Conservation (phyloP, 1,140 invertebrate species). For the Drosophila miranda region DNA sequence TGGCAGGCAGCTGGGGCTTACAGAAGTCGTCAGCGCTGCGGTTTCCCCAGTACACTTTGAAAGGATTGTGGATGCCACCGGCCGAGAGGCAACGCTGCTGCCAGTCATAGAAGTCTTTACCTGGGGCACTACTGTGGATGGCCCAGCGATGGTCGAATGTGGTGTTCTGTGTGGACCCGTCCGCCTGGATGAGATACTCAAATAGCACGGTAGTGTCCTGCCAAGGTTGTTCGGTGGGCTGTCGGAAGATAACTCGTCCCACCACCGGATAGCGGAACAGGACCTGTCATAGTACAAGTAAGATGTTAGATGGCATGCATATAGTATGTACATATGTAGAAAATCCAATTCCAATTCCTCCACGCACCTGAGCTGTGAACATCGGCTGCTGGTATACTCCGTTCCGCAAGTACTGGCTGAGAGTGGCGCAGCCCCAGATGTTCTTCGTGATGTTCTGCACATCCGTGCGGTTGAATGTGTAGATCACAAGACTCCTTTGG, state of each 20-base stretch:
- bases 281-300: conserved; percentile 73
- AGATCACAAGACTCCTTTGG: conserved; percentile 92
- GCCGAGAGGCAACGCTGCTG: conserved; percentile 91
- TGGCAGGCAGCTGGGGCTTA: conserved; percentile 83
- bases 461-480: conserved; percentile 85
- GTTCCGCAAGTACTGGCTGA: conserved; percentile 86
- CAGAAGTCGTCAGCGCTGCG: conserved; percentile 84
- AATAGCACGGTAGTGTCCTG: conserved; percentile 90
- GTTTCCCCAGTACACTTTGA: conserved; percentile 85
- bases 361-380: conserved; percentile 85
- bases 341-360: too few relatives aligned
- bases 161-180: conserved; percentile 91
- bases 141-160: conserved; percentile 90
- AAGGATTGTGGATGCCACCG: conserved; percentile 91
- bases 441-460: conserved; percentile 83
- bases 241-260: conserved; percentile 92
- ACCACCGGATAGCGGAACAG: conserved; percentile 93
- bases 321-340: too few relatives aligned
- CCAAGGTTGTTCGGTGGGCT: conserved; percentile 89
- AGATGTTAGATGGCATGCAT: neutral
- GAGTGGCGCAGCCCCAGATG: conserved; percentile 87
- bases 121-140: conserved; percentile 85
- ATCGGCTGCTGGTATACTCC: conserved; percentile 88
- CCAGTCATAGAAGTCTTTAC: conserved; percentile 96
- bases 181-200: conserved; percentile 92